These are phyloP conservation scores for Laticauda colubrina DNA, from an alignment of 2,113 vertebrate genomes.

Conservation along the genomic window DNA sequence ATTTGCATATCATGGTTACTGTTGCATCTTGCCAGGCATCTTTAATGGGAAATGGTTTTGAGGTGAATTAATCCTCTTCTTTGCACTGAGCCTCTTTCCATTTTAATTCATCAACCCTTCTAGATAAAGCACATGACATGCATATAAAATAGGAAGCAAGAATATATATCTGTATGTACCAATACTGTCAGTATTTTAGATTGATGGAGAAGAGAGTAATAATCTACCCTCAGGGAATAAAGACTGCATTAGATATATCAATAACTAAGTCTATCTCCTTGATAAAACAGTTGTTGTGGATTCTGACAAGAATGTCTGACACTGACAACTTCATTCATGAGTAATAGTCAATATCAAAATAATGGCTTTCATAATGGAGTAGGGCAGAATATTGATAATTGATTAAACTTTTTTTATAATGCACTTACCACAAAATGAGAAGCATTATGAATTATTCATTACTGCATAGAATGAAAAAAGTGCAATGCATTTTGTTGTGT, in stretches of 20 bases:
- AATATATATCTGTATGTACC: neutral
- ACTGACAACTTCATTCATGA: conserved; percentile 66
- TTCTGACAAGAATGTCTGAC: conserved; percentile 58
- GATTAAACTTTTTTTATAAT: conserved; percentile 73
- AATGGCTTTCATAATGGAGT: conserved; percentile 69
- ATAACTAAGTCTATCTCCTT: conserved; percentile 56
- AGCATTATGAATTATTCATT: conserved; percentile 68
- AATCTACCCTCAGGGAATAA: conserved; percentile 48
- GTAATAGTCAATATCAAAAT: conserved; percentile 66
- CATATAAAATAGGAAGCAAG: conserved; percentile 20
- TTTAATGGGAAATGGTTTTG: conserved; percentile 50
- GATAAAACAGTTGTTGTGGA: conserved; percentile 59
- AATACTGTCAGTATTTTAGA: conserved; percentile 36
- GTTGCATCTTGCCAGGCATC: conserved; percentile 50
- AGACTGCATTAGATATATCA: conserved; percentile 45
- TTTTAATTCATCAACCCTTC: conserved; percentile 24
- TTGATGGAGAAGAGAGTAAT: conserved; percentile 33
- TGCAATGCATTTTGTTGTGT: conserved; percentile 19
- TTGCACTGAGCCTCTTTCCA: conserved; percentile 13
- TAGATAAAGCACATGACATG: conserved; percentile 23
- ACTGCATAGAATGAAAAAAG: conserved; percentile 58
- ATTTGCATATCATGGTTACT: conserved; percentile 63
- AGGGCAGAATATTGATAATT: conserved; percentile 67
- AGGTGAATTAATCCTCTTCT: conserved; percentile 53
- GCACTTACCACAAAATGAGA: conserved; percentile 62